Percentiles rank a stretch among this genome's conserved stretches.
phyloP scores from a whole-genome alignment of 2,113 vertebrate genomes.

The Coregonus clupeaformis region DNA sequence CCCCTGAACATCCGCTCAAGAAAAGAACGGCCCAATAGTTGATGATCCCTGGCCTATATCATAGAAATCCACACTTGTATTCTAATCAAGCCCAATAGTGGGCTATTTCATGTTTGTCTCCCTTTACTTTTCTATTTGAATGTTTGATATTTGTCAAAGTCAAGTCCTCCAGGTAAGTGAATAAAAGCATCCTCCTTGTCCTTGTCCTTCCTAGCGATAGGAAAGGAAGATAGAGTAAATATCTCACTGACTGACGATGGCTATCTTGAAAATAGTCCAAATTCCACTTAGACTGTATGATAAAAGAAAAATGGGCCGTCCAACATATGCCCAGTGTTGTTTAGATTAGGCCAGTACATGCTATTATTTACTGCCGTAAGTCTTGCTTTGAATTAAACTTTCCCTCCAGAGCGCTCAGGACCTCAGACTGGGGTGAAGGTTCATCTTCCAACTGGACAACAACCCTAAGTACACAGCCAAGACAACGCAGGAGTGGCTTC shows the following conservation, averaged over 20 bases:
- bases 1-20: too few species aligned
- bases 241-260: too few species aligned
- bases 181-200: neutral
- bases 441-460: too few species aligned
- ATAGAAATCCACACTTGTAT: neutral
- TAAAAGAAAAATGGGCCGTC: neutral
- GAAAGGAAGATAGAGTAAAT: too few species aligned
- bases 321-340: neutral
- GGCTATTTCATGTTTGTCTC: neutral
- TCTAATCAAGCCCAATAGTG: neutral
- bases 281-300: neutral
- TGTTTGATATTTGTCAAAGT: slow-evolving; percentile 13
- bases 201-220: neutral
- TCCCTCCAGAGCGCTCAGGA: too few species aligned
- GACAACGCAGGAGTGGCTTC: too few species aligned
- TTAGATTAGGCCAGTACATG: neutral
- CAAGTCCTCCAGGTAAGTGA: slow-evolving; percentile 2
- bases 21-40: too few species aligned
- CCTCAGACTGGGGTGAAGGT: too few species aligned
- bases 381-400: too few species aligned
- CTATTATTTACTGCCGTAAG: neutral
- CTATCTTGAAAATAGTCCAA: neutral
- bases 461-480: too few species aligned
- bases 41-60: neutral
- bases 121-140: neutral